These are phyloP conservation scores for Bacillus rossius DNA, from an alignment of 1,140 invertebrate genomes.

Conservation along the genomic window DNA sequence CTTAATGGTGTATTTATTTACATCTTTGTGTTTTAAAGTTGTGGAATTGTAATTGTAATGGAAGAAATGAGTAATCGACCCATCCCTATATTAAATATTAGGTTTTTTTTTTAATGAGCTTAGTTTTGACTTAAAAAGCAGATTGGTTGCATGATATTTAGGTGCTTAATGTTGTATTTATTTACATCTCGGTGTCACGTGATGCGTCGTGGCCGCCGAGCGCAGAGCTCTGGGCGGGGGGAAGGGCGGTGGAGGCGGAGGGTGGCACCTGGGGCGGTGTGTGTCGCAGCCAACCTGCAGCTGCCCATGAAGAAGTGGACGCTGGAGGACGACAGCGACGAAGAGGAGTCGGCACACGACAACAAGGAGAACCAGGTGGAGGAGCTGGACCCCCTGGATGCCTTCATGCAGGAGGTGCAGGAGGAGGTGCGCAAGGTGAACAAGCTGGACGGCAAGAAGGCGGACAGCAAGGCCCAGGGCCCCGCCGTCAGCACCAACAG, in stretches of 20 bases:
- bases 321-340: constrained; percentile 83
- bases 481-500: constrained; percentile 4
- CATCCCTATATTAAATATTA: too few relatives aligned
- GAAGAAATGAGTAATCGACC: too few relatives aligned
- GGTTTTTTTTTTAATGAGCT: too few relatives aligned
- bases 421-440: constrained; percentile 90
- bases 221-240: too few relatives aligned
- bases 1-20: too few relatives aligned
- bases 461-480: constrained; percentile 19
- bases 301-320: constrained; percentile 82
- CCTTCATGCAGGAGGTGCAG: constrained; percentile 80
- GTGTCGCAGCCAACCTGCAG: constrained; percentile 45
- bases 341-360: constrained; percentile 54
- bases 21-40: too few relatives aligned
- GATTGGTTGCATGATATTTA: too few relatives aligned
- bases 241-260: not conserved
- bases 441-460: constrained; percentile 57
- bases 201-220: too few relatives aligned
- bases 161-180: not conserved
- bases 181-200: too few relatives aligned
- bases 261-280: not conserved
- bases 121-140: too few relatives aligned
- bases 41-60: too few relatives aligned
- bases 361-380: constrained; percentile 43
- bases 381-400: constrained; percentile 88